Evolutionary conservation across 2,113 vertebrate species (phyloP), one percentile per base, ranked within the genome.

Genomic region (Campylorhamphus procurvoides): DNA sequence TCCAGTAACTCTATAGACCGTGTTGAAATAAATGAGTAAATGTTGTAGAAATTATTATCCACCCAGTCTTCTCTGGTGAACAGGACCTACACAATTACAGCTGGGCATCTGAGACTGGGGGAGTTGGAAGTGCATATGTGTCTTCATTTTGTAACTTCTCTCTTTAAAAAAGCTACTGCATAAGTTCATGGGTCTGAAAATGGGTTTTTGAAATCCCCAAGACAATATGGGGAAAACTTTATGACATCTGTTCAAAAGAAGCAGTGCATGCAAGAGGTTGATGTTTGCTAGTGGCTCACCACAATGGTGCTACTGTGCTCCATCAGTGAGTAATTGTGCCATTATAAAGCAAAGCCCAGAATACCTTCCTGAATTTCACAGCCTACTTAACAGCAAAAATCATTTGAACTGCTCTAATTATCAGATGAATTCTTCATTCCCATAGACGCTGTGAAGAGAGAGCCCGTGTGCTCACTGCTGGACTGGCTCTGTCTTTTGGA

Each of bases 331-430:
- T 85, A 86, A 93, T 93, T 93, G 77, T 76, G 69, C 64, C 46
- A 69, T 89, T 96, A 72, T 37, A 75, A 90, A 74, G 69, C 84
- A 80, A 92, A 87, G 44, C 64, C 44, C 77, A 76, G 77, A 86
- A 77, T 85, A 94, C 80, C 42, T 93, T 90, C 67, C 93, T 46
- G 52, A 92, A 94, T 97, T 94, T 91, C 56, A 84, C 77, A 91
- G 69, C 69, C 96, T 94, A 66, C 86, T 96, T 95, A 91, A 62
- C 83, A 72, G 69, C 25, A 64, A 47, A 92, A 96, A 95, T 92
- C 71, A 58, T 86, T 90, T 92, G 80, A 96, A 82, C 12, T 7
- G n/a, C 56, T 29, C 3, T 78, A 95, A 90, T 96, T 96, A 93
- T 89, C 84, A 67, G 84, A 91, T 4, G 6, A 94, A 89, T 90